Base-by-base conservation (phyloP, 2,797 vertebrate genomes). In the Malurus splendens region DNA sequence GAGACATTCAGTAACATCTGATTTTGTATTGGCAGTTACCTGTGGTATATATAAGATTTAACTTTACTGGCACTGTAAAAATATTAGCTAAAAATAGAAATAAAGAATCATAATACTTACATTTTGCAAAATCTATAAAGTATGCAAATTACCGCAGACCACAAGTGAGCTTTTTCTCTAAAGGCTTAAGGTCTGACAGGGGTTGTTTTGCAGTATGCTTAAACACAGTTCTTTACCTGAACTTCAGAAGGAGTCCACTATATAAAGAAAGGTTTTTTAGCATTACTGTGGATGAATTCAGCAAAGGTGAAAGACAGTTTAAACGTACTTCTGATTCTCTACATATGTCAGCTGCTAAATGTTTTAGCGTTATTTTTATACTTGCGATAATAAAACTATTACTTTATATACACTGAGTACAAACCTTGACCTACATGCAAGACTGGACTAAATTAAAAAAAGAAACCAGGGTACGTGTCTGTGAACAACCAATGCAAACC, bases 391-490 rank as follows among this genome's bases (percentile, higher is more conserved):
- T 95, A 88, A 94, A 96, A 94, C 92, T 64, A 86, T 71, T 95
- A 65, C 64, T 90, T 91, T 78, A 89, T 77, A 59, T 62, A 89
- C 61, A 85, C 67, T 42, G 65, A 90, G 67, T 90, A 89, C 67
- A 94, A 92, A 87, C 80, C 92, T 95, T 94, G 95, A 95, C 93
- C 95, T 95, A 95, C 81, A 90, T 95, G 85, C 71, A 89, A 80
- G 91, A 93, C 54, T 54, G 32, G 14, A 33, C 81, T 93, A 77
- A 79, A 89, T 74, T 66, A 60, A 86, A 77, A 79, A 86, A 92
- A 75, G 68, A 86, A 92, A 67, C 62, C 5, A 6, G 71, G 36
- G n/a, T 90, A 66, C 32, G 39, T 93, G 96, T 96, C 93, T 94
- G 91, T 89, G 87, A 95, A 79, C 71, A 79, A 57, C 79, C 82